Base-by-base conservation (phyloP, 2,888 invertebrate genomes). In the Ennomos erosarius region DNA sequence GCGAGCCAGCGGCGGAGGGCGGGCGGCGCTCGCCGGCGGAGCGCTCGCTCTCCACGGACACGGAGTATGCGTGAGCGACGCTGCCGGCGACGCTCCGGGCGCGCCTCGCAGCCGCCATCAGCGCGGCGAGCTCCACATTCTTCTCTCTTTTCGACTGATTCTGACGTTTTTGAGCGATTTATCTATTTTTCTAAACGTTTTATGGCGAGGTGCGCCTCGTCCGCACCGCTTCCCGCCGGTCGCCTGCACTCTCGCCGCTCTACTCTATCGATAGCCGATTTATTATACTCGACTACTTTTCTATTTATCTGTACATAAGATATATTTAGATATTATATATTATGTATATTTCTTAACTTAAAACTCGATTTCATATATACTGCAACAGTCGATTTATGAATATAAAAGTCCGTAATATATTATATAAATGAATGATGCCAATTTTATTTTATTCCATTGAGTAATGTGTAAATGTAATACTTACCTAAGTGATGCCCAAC, bases 51-150 rank as follows among this genome's bases (percentile, higher is more conserved):
- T 95, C 95, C 46, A 95, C 95, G 44, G 95, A 95, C 84, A 95
- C 95, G 64, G 95, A 95, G 90, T 95, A 95, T 84, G 95, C 95
- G 93, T 95, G 94, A 95, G 92, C 84, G 81, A 85, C 73, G 71
- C 55, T 51, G 57, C 51, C 51, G 57, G 49, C 38, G 34, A 36
- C 42, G 26, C 36, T 36, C 44, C 40, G 53, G 43, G 43, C 52
- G 39, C 56, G 33, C 13, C 43, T 48, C 9, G 37, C 26, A 26
- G 48, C 58, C 11, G 52, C 61, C 69, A 67, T 55, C 47, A 51
- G 39, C 40, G 71, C 70, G 74, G 83, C 75, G 73, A 71, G 78
- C 76, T 79, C 81, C 79, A 81, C 72, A 77, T 81, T 84, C 84
- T 85, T 86, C 88, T 88, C 82, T 87, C 84, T 81, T 90, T 84